Evolutionary conservation across 64 coral and sea anemone genomes (phyloP), one percentile per base, ranked within the genome.

Genomic region (Platygyra sinensis): DNA sequence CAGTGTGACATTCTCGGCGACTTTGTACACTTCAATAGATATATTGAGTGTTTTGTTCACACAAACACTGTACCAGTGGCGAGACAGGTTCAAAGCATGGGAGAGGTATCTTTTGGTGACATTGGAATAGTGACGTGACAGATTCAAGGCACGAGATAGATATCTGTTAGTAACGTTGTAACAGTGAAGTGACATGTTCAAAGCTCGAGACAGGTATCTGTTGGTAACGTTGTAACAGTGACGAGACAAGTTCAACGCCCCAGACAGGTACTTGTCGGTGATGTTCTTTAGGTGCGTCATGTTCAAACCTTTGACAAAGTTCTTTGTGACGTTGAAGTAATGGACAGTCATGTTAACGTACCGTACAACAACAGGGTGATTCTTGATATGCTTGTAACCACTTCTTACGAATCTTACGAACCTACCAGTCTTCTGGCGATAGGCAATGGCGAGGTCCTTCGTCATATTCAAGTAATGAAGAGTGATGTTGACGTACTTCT

Each of bases 381-480:
- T 91, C 83, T 61, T 96, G 67, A 82, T 90, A 38, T 79, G 51
- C 24, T 55, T 94, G 71, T 91, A 96, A 42, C 42, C 42, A 46
- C 42, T 46, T 46, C 42, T 46, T 46, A 82, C 71, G 10, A 75
- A 91, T 38, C 69, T 93, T 27, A 54, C 19, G 49, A 94, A 20
- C 63, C 39, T 85, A 25, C n/a, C 4, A 4, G 39, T 71, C 63
- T 51, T 85, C 31, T 85, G 63, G 22, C 46, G 33, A 25, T 85
- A 82, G 28, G 83, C 46, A 30, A 72, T 38, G 15, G 86, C 27
- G 50, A 94, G 72, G 5, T 83, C 57, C 17, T 52, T 87, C 16
- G 95, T 90, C 17, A 91, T 83, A 72, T 90, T 91, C 76, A 88
- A 83, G 60, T 87, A 91, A 39, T 94, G 95, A 24, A 78, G 15